Evolutionary conservation across 2,888 invertebrate genomes (phyloP).

Genomic region (Calliphora vomitoria): DNA sequence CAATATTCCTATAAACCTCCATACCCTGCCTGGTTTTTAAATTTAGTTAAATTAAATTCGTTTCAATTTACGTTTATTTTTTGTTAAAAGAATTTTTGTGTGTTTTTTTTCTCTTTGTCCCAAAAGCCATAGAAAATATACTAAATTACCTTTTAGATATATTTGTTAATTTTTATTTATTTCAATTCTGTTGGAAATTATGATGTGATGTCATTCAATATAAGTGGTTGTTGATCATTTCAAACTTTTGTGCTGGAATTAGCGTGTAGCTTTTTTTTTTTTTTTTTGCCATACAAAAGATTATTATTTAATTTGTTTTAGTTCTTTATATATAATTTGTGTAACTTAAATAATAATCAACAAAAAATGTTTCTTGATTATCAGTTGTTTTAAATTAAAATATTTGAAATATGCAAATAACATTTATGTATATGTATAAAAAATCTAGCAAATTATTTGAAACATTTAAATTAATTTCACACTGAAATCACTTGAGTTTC

Average conservation of each 20-base stretch:
- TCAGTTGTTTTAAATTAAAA: constrained; percentile 1
- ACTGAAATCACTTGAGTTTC: background rate
- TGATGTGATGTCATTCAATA: constrained; percentile 65
- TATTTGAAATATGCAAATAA: background rate
- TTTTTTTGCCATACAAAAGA: background rate
- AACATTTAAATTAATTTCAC: background rate
- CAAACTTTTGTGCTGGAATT: constrained; percentile 15
- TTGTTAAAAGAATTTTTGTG: constrained; percentile 14
- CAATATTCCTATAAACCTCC: background rate
- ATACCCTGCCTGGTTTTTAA: background rate
- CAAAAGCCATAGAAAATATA: background rate
- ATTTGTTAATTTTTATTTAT: constrained; percentile 14
- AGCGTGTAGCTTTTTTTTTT: constrained; percentile 20
- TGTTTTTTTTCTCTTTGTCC: constrained; percentile 9
- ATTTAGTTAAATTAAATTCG: constrained; percentile 7
- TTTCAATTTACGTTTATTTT: background rate
- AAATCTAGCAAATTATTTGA: background rate
- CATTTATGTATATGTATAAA: background rate
- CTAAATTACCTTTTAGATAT: constrained; percentile 48
- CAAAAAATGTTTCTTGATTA: background rate
- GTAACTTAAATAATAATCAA: constrained; percentile 3
- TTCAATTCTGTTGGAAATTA: constrained; percentile 43
- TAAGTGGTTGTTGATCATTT: constrained; percentile 33
- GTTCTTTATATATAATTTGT: background rate
- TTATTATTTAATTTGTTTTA: constrained; percentile 10